Evolutionary conservation across 1,140 invertebrate genomes (phyloP).

Genomic region (Procambarus virginalis): DNA sequence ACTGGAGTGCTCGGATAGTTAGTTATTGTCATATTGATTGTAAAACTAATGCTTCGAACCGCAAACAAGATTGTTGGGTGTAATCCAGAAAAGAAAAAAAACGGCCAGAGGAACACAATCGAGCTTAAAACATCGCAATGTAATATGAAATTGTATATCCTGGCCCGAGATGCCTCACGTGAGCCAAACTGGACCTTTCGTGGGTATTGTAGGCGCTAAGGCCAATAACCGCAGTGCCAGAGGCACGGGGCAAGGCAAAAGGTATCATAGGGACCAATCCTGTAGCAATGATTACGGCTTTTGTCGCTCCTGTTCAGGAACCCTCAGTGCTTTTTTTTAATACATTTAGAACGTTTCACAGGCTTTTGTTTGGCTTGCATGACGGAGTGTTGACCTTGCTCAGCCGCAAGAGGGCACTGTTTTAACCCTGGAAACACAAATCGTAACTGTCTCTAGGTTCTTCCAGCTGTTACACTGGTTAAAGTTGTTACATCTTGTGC

Average conservation of each 20-base stretch:
- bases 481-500: too few relatives aligned
- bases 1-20: too few relatives aligned
- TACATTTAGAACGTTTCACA: too few relatives aligned
- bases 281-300: slow-evolving; percentile 23
- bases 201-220: background rate
- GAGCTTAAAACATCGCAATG: slow-evolving; percentile 30
- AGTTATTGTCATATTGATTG: slow-evolving; percentile 30
- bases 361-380: too few relatives aligned
- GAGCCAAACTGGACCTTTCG: background rate
- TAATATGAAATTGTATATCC: slow-evolving; percentile 37
- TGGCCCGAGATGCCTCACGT: background rate
- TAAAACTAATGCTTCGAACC: slow-evolving; percentile 20
- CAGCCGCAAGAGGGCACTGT: too few relatives aligned
- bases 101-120: slow-evolving; percentile 2
- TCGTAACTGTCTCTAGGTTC: too few relatives aligned
- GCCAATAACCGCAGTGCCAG: background rate
- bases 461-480: too few relatives aligned
- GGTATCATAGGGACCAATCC: slow-evolving; percentile 9
- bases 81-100: slow-evolving; percentile 31
- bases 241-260: background rate
- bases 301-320: slow-evolving; percentile 11
- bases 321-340: background rate
- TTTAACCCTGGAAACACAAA: too few relatives aligned
- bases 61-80: slow-evolving; percentile 33
- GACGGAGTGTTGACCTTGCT: too few relatives aligned